Conservation (phyloP, 1,140 invertebrate genomes). For the Lanistes nyassanus region DNA sequence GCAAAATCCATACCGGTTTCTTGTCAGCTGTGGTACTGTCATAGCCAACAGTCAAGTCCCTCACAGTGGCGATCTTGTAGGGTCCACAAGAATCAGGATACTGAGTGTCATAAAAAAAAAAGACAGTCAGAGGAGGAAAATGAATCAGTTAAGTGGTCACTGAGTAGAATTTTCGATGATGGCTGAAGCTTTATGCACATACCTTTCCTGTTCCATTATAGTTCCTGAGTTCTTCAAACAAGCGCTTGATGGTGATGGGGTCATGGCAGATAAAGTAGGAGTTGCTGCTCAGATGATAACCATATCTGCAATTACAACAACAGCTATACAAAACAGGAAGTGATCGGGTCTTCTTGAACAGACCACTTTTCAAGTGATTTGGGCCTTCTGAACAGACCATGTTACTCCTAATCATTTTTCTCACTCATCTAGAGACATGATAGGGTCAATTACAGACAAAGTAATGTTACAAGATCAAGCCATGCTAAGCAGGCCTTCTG, state of each 20-base stretch:
- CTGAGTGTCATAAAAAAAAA: conserved; percentile 50
- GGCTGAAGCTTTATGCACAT: not conserved
- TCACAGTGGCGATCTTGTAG: conserved; percentile 78
- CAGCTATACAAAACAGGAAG: not conserved
- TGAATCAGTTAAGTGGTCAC: not conserved
- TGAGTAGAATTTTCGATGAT: too few species aligned
- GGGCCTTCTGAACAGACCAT: too few species aligned
- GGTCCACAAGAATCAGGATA: conserved; percentile 71
- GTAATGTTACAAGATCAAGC: too few species aligned
- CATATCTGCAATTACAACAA: conserved; percentile 71
- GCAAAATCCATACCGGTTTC: conserved; percentile 71
- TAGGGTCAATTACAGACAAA: too few species aligned
- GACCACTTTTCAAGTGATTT: not conserved
- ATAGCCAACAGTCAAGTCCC: conserved; percentile 91
- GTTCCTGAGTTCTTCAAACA: conserved; percentile 88
- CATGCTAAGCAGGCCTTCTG: too few species aligned
- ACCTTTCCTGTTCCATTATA: conserved; percentile 74
- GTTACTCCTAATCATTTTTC: too few species aligned
- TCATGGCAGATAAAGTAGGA: conserved; percentile 92
- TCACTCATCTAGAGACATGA: too few species aligned
- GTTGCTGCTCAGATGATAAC: conserved; percentile 85
- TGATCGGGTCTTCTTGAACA: too few species aligned
- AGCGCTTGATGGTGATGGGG: conserved; percentile 74
- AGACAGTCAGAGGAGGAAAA: not conserved
- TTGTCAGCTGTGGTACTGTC: conserved; percentile 80